phyloP scores from a whole-genome alignment of 2,797 vertebrate species.

The Sebastes glaucus region DNA sequence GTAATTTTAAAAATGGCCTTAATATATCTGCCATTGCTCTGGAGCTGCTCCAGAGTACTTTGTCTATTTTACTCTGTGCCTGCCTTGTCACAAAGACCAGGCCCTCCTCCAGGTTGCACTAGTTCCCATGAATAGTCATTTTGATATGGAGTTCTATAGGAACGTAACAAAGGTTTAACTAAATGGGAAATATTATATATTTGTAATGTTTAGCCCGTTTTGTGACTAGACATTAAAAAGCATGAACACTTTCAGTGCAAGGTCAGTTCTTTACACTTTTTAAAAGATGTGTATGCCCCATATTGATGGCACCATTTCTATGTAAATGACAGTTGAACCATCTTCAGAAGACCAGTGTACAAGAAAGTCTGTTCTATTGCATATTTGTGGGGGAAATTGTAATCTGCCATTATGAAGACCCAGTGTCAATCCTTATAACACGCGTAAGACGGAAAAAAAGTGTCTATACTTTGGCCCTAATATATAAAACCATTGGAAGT shows the following conservation, averaged over 20 bases:
- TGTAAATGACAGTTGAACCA: conserved; percentile 82
- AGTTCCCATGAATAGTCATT: conserved; percentile 95
- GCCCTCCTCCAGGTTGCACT: conserved; percentile 98
- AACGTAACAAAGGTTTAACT: conserved; percentile 84
- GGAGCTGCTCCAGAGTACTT: conserved; percentile 87
- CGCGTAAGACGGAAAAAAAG: conserved; percentile 60
- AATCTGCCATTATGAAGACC: conserved; percentile 71
- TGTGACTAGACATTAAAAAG: conserved; percentile 84
- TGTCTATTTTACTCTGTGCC: conserved; percentile 91
- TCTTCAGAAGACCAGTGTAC: conserved; percentile 78
- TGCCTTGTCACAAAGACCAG: conserved; percentile 96
- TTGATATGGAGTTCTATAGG: conserved; percentile 85
- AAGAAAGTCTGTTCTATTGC: conserved; percentile 77
- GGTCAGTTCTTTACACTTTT: conserved; percentile 86
- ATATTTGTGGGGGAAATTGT: conserved; percentile 64
- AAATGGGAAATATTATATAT: conserved; percentile 86
- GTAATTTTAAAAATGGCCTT: conserved; percentile 96
- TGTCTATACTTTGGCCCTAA: conserved; percentile 76
- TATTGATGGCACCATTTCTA: conserved; percentile 90
- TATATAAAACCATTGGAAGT: conserved; percentile 85
- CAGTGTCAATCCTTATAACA: conserved; percentile 66
- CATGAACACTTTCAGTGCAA: conserved; percentile 85
- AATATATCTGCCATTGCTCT: conserved; percentile 96
- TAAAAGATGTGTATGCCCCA: conserved; percentile 87
- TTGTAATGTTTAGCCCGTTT: conserved; percentile 86